A percentile compares a stretch with the other conserved stretches of the same genome.
Evolutionary conservation across 2,797 vertebrate species (phyloP).

Genomic region (Sebastes oblongus): DNA sequence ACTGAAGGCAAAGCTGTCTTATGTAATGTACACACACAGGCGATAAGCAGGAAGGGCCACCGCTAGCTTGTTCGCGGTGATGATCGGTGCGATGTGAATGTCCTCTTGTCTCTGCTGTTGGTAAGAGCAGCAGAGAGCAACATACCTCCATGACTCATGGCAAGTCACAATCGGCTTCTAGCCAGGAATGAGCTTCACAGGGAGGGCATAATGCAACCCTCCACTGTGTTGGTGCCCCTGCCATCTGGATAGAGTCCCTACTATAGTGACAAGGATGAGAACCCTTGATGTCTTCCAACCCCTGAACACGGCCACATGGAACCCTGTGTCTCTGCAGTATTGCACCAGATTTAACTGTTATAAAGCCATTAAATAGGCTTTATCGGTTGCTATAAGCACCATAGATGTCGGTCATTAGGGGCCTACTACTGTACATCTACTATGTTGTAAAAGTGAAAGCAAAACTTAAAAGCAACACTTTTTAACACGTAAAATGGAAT

Average conservation of each 20-base stretch:
- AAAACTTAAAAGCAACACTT: no score
- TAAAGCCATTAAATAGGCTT: no score
- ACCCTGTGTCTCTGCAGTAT: neutral
- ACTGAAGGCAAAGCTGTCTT: slow-evolving; percentile 18
- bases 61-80: neutral
- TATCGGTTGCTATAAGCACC: no score
- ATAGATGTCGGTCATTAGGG: no score
- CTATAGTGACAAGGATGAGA: neutral
- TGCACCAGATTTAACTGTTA: neutral
- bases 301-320: neutral
- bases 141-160: slow-evolving; percentile 1
- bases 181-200: neutral
- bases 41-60: neutral
- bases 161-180: neutral
- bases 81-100: slow-evolving; percentile 5
- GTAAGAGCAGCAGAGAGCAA: neutral
- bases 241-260: neutral
- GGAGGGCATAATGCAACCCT: neutral
- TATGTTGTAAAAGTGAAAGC: no score
- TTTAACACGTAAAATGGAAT: no score
- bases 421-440: no score
- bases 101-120: slow-evolving; percentile 6
- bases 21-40: slow-evolving; percentile 30
- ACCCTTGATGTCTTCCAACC: neutral
- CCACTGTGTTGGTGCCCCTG: neutral